Base-by-base conservation (phyloP, 2,797 vertebrate species). In the Mustela erminea region DNA sequence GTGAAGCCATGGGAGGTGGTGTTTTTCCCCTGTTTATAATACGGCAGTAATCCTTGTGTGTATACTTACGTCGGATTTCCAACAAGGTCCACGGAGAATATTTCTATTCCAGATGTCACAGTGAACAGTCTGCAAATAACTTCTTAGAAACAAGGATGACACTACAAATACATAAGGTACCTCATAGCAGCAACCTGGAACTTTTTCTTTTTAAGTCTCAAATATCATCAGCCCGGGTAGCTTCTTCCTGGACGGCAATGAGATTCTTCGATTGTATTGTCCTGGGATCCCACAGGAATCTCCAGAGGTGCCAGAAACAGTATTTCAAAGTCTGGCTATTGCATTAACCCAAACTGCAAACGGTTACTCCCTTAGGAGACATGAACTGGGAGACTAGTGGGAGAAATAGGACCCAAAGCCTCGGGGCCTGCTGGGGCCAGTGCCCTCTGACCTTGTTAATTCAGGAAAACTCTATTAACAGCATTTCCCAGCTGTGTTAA, bases 141-240 rank as follows among this genome's bases (percentile, higher is more conserved):
- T 85, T 96, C 60, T 62, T 56, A 70, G 46, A 93, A 72, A 85
- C 77, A 84, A 93, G 89, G 49, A 49, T n/a, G 14, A 93, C 82
- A 46, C 10, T 81, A 49, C 58, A 90, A 74, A 87, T 75, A 66
- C 68, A 29, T n/a, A 93, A 32, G 32, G 27, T 10, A 58, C 29
- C 27, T 94, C n/a, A 82, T 11, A 58, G n/a, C 52, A 74, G 56
- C 56, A 91, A 46, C 75, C n/a, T 49, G 66, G 46, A 38, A 70
- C 46, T 78, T 46, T 17, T 84, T 3, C 93, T 49, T 93, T 97
- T 68, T 20, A 2, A 54, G 13, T 90, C 84, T 78, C 64, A 93
- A 96, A 52, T 90, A 14, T 66, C 46, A 27, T 75, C 87, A 77
- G 43, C 18, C 74, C 12, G 14, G 20, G 38, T 20, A 60, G 35